These are phyloP conservation scores for Alloplasta piceator DNA, from an alignment of 2,888 invertebrate genomes.

Conservation along the genomic window DNA sequence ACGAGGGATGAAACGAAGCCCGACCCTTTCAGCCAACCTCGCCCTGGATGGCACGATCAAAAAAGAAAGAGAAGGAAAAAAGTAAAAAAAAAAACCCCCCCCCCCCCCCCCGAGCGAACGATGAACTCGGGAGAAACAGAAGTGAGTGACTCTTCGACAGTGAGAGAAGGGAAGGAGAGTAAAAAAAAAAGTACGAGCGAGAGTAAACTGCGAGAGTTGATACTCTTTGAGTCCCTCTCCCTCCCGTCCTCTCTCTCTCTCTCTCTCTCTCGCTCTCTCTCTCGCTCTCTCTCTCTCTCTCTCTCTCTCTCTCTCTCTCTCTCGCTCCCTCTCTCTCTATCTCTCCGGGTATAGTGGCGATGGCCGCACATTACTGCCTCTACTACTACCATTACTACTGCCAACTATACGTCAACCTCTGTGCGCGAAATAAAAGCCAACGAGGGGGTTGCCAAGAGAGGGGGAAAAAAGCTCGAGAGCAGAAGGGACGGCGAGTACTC, in stretches of 20 bases:
- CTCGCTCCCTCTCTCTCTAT: too few species aligned
- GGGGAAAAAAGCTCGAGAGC: slow-evolving; percentile 52
- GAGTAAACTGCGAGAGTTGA: slow-evolving; percentile 52
- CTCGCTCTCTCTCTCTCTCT: too few species aligned
- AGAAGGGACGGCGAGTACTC: slow-evolving; percentile 52
- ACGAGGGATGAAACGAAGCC: slow-evolving; percentile 39
- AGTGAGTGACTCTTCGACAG: neutral
- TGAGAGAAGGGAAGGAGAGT: slow-evolving; percentile 15
- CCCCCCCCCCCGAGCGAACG: slow-evolving; percentile 39
- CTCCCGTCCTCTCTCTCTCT: too few species aligned
- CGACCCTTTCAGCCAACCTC: slow-evolving; percentile 37
- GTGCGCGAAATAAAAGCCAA: slow-evolving; percentile 44
- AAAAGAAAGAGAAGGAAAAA: neutral
- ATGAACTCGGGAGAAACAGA: slow-evolving; percentile 47
- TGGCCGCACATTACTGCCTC: neutral
- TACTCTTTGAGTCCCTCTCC: neutral
- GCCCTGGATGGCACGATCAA: slow-evolving; percentile 13
- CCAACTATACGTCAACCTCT: neutral
- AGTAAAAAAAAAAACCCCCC: slow-evolving; percentile 1
- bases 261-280: neutral
- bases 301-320: neutral
- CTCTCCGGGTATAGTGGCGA: neutral
- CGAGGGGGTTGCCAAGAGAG: slow-evolving; percentile 26
- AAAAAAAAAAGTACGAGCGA: slow-evolving; percentile 43
- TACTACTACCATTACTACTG: slow-evolving; percentile 18